Conservation (phyloP, 2,888 invertebrate genomes). For the Napeogenes sylphis region DNA sequence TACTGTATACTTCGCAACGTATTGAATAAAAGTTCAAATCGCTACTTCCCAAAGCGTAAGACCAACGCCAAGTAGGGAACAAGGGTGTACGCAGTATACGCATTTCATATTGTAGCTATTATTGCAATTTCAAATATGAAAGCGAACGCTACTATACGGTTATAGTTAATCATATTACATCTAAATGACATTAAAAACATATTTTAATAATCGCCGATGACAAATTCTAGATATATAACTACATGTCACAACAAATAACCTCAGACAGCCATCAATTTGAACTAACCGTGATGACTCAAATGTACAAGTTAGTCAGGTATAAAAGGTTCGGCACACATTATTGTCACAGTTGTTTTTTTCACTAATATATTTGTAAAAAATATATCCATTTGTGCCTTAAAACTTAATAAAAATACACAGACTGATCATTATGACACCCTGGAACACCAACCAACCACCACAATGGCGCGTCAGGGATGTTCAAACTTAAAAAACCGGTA, state of each 20-base stretch:
- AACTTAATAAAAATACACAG: conserved; percentile 62
- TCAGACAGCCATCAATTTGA: conserved; percentile 66
- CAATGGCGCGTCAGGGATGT: conserved; percentile 67
- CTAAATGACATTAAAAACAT: conserved; percentile 17
- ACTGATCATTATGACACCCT: conserved; percentile 56
- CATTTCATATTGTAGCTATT: conserved; percentile 10
- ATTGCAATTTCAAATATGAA: background rate
- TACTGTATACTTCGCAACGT: conserved; percentile 7
- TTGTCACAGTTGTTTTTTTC: conserved; percentile 66
- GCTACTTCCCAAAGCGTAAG: conserved; percentile 46
- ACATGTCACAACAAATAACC: conserved; percentile 76
- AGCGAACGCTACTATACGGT: background rate
- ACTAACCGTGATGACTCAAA: conserved; percentile 75
- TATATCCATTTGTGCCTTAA: conserved; percentile 63
- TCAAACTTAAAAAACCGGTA: conserved; percentile 40
- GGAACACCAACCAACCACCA: conserved; percentile 49
- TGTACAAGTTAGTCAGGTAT: conserved; percentile 65
- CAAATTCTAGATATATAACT: conserved; percentile 58
- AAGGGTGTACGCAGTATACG: conserved; percentile 30
- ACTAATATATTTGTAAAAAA: conserved; percentile 63
- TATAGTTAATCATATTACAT: background rate
- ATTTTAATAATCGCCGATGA: conserved; percentile 47
- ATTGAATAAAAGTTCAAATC: conserved; percentile 19
- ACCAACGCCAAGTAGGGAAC: conserved; percentile 59
- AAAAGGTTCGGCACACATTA: conserved; percentile 74